Conservation (phyloP, 2,797 vertebrate species). For the Macrochelys suwanniensis region DNA sequence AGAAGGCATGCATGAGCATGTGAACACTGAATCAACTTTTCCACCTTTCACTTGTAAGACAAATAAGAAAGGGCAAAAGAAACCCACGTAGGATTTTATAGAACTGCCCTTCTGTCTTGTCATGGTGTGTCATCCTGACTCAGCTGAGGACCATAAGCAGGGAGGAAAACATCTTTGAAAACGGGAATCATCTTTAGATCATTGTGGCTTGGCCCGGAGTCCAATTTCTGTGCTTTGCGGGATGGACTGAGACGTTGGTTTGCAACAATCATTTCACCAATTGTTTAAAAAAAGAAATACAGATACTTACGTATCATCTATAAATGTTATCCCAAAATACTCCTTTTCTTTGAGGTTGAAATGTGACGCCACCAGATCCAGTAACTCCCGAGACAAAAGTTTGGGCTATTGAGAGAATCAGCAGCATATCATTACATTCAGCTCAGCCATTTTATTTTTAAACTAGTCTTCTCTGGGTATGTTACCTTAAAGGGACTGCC, state of each 20-base stretch:
- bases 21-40: background rate
- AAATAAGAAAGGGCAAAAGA: background rate
- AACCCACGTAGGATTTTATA: background rate
- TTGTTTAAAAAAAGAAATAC: conserved; percentile 1
- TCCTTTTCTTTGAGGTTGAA: conserved; percentile 99
- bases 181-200: background rate
- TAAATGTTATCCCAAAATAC: conserved; percentile 95
- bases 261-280: background rate
- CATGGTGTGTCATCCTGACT: background rate
- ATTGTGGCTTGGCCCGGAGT: accelerated
- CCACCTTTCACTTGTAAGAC: background rate
- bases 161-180: background rate
- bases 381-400: conserved; percentile 93
- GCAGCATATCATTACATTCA: conserved; percentile 1
- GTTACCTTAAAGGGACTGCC: background rate
- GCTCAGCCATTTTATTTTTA: background rate
- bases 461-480: background rate
- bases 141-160: background rate
- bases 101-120: background rate
- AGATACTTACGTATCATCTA: conserved; percentile 92
- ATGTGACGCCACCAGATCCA: conserved; percentile 97
- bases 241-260: background rate
- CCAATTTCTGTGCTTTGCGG: background rate
- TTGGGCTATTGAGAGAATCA: conserved; percentile 88
- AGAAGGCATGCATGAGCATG: background rate